Conservation (phyloP, 2,888 invertebrate genomes). For the Chaitophorus viminalis region DNA sequence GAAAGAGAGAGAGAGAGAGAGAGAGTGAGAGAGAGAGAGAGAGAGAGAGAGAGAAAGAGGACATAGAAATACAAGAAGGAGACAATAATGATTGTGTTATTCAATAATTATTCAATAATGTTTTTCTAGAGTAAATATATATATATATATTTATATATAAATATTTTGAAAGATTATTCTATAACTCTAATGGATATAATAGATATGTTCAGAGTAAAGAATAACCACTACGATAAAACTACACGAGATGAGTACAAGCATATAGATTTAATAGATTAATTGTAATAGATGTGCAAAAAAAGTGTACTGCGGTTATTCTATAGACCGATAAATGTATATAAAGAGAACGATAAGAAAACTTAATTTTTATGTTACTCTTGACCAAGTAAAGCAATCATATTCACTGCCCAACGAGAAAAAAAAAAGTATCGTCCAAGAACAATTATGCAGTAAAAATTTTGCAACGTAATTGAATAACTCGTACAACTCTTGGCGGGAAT, state of each 20-base stretch:
- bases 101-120: slow-evolving; percentile 34
- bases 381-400: neutral
- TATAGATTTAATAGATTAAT: too few species aligned
- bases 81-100: neutral
- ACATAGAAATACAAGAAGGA: slow-evolving; percentile 2
- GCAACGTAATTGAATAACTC: neutral
- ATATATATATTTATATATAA: neutral
- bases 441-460: too few species aligned
- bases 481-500: neutral
- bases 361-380: neutral
- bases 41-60: too few species aligned
- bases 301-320: too few species aligned
- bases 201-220: neutral
- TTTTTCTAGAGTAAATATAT: neutral
- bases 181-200: neutral
- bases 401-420: neutral
- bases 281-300: too few species aligned
- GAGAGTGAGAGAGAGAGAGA: neutral
- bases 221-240: neutral
- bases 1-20: neutral
- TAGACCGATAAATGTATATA: too few species aligned
- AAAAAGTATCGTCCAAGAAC: neutral
- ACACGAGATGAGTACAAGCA: neutral
- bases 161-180: neutral
- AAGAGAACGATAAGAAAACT: neutral